Conservation (phyloP, 2,113 vertebrate genomes). For the Rhineura floridana region DNA sequence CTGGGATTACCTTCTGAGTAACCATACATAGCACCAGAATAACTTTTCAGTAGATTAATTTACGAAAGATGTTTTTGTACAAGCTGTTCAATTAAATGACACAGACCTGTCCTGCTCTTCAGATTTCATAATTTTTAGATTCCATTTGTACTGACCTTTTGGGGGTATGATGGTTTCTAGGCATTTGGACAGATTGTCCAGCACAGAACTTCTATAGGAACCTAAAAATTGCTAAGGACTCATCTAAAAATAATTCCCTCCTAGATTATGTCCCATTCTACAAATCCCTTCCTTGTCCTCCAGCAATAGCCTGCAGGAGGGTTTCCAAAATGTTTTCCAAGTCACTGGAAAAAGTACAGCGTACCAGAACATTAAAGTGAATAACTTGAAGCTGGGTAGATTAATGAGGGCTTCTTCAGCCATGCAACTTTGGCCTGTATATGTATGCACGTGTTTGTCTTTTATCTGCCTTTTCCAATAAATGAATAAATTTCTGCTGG, state of each 20-base stretch:
- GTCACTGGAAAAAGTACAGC: too few species aligned
- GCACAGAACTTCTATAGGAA: background rate
- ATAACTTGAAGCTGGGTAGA: background rate
- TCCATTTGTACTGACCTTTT: background rate
- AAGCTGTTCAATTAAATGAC: background rate
- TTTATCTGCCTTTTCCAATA: background rate
- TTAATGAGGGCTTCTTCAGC: background rate
- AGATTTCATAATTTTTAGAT: background rate
- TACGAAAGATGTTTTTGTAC: background rate
- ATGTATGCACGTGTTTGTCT: background rate
- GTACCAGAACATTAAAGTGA: too few species aligned
- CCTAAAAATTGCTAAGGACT: background rate
- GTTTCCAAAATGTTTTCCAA: too few species aligned
- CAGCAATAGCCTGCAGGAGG: too few species aligned
- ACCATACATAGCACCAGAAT: background rate
- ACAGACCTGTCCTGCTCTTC: background rate
- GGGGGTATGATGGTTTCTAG: too few species aligned
- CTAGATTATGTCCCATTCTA: background rate
- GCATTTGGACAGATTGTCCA: background rate
- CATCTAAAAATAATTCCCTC: background rate
- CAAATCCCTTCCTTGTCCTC: too few species aligned
- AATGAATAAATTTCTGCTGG: background rate
- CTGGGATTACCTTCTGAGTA: background rate
- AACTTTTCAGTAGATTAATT: background rate
- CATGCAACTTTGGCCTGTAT: background rate